Conservation (phyloP, 2,888 invertebrate species). For the Flexamia atlantica region DNA sequence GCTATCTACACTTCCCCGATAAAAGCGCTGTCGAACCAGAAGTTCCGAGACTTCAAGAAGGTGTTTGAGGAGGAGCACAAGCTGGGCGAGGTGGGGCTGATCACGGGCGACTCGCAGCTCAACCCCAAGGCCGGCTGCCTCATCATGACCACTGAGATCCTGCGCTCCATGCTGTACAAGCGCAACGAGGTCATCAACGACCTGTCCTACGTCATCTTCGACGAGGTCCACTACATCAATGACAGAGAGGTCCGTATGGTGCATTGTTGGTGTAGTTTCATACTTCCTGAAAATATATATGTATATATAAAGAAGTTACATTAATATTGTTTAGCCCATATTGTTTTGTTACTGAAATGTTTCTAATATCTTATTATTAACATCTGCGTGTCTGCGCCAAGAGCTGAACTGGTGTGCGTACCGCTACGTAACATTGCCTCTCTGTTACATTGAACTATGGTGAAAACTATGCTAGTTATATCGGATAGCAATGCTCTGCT, state of each 20-base stretch:
- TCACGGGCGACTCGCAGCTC: slow-evolving; percentile 97
- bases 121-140: slow-evolving; percentile 95
- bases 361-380: no score
- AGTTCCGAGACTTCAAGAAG: slow-evolving; percentile 97
- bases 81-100: slow-evolving; percentile 87
- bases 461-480: no score
- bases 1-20: slow-evolving; percentile 99
- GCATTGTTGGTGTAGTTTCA: slow-evolving; percentile 63
- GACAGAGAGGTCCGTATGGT: slow-evolving; percentile 92
- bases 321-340: no score
- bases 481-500: no score
- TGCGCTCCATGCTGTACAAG: slow-evolving; percentile 89
- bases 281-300: no score
- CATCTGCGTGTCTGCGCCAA: no score
- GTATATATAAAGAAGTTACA: no score
- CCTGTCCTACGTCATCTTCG: slow-evolving; percentile 99
- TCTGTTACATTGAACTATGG: no score
- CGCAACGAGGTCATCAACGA: slow-evolving; percentile 92
- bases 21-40: slow-evolving; percentile 99
- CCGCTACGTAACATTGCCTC: no score
- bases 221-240: slow-evolving; percentile 99
- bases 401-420: no score
- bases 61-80: slow-evolving; percentile 81
- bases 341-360: no score
- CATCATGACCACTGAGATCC: slow-evolving; percentile 99